A percentile compares a stretch with the other conserved stretches of the same genome.
phyloP scores from a whole-genome alignment of 2,113 vertebrate species.

The Rissa tridactyla region DNA sequence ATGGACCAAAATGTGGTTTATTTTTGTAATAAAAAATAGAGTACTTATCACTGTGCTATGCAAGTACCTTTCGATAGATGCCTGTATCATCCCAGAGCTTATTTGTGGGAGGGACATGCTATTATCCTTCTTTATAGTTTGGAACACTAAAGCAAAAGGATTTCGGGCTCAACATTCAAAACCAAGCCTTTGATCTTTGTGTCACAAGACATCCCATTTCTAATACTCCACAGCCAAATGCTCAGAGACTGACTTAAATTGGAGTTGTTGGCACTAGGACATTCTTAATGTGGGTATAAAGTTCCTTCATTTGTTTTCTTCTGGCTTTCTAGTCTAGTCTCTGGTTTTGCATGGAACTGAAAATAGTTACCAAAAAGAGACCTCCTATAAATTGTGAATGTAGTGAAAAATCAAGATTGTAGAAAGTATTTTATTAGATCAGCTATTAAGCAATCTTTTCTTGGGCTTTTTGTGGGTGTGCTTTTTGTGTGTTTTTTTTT shows the following conservation, averaged over 20 bases:
- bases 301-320: neutral
- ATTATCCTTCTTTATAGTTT: neutral
- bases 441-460: neutral
- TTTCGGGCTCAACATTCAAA: slow-evolving; percentile 1
- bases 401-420: neutral
- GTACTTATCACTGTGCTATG: neutral
- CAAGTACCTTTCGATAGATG: neutral
- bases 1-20: neutral
- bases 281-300: neutral
- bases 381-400: neutral
- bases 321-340: neutral
- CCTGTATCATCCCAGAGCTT: neutral
- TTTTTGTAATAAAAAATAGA: neutral
- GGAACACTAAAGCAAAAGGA: neutral
- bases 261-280: neutral
- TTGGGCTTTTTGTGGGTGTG: too few relatives aligned
- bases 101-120: neutral
- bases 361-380: neutral
- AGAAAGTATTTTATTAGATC: neutral
- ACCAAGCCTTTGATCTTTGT: neutral
- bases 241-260: neutral
- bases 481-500: too few relatives aligned
- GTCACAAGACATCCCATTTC: neutral
- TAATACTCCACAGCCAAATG: neutral
- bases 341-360: neutral